Conservation (phyloP, 2,113 vertebrate species). For the Phocoena sinus region DNA sequence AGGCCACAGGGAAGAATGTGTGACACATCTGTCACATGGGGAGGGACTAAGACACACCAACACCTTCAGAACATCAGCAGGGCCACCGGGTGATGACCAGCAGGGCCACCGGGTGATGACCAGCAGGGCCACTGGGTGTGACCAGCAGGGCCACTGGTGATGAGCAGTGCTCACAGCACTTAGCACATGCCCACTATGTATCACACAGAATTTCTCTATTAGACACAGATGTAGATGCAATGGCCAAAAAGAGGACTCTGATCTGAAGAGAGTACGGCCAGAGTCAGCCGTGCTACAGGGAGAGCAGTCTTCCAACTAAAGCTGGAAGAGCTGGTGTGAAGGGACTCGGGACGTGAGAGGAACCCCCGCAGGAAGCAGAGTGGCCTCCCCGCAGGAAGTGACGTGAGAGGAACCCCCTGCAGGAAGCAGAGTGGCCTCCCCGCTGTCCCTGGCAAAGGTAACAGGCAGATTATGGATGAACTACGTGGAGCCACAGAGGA, state of each 20-base stretch:
- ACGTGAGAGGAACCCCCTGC: accelerated
- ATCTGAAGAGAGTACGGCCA: accelerated
- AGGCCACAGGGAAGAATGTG: not conserved
- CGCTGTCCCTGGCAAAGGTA: accelerated
- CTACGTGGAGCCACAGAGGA: not conserved
- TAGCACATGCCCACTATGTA: accelerated
- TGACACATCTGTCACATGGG: accelerated
- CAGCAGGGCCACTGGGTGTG: not conserved
- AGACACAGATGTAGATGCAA: not conserved
- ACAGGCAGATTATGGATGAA: not conserved
- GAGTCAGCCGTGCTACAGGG: accelerated
- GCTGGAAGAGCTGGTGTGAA: accelerated
- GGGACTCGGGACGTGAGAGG: accelerated
- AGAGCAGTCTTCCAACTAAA: not conserved
- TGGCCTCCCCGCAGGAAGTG: not conserved
- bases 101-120: not conserved
- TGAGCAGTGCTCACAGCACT: not conserved
- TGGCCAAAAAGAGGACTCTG: not conserved
- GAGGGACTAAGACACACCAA: not conserved
- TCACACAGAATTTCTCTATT: accelerated
- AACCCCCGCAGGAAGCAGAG: accelerated
- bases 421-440: accelerated
- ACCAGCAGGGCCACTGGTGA: not conserved
- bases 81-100: not conserved
- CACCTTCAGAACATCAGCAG: no score